Evolutionary conservation across 2,113 vertebrate species (phyloP).

Genomic region (Phalacrocorax pelagicus): DNA sequence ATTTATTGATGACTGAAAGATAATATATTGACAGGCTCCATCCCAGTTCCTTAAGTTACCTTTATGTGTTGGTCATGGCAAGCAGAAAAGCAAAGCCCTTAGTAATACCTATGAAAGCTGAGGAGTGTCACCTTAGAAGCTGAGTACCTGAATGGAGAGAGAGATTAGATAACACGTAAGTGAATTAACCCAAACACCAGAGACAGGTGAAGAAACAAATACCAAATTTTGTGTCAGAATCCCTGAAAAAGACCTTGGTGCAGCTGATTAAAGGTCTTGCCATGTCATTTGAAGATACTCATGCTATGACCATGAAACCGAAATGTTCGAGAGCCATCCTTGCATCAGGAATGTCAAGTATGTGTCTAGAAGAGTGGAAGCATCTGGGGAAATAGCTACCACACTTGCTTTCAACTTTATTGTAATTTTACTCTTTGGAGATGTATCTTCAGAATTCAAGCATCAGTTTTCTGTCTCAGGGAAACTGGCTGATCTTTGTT

Average conservation of each 20-base stretch:
- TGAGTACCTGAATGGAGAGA: background rate
- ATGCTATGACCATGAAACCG: background rate
- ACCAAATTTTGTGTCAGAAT: background rate
- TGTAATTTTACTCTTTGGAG: background rate
- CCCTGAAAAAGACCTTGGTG: background rate
- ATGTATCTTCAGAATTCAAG: background rate
- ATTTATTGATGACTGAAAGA: background rate
- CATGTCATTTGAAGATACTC: background rate
- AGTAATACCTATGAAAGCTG: background rate
- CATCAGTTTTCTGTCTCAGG: background rate
- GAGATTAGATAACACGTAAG: background rate
- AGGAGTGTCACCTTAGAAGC: background rate
- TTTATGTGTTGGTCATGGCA: background rate
- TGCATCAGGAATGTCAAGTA: background rate
- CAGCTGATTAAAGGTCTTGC: background rate
- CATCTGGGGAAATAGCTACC: background rate
- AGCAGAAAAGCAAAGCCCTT: background rate
- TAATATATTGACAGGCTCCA: background rate
- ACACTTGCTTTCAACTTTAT: background rate
- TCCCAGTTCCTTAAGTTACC: background rate
- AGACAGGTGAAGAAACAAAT: background rate
- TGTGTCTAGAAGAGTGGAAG: background rate
- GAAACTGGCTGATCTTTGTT: background rate
- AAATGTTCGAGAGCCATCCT: background rate
- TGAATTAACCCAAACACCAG: background rate